phyloP scores from a whole-genome alignment of 2,797 vertebrate species.

The Gila robusta region DNA sequence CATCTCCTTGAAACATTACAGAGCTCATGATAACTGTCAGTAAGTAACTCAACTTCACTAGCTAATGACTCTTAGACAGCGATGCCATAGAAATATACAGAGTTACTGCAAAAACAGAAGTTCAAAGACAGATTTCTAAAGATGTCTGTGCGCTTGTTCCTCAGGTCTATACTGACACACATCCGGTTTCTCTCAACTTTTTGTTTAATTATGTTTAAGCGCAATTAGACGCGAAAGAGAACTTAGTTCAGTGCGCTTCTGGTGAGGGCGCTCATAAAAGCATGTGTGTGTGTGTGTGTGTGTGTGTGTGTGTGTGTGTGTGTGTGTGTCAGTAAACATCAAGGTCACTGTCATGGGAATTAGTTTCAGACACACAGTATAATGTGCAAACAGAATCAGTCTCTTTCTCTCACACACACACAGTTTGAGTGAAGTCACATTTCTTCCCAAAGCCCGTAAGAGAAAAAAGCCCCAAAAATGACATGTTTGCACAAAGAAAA shows the following conservation, averaged over 20 bases:
- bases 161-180: background rate
- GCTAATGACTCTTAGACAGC: too few relatives aligned
- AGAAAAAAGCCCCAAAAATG: background rate
- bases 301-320: too few relatives aligned
- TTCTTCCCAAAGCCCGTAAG: background rate
- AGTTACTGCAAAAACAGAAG: too few relatives aligned
- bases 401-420: background rate
- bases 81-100: too few relatives aligned
- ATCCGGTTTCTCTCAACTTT: background rate
- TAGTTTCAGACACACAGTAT: background rate
- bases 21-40: too few relatives aligned
- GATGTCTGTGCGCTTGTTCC: too few relatives aligned
- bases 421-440: background rate
- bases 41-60: too few relatives aligned
- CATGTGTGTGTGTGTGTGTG: too few relatives aligned
- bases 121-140: too few relatives aligned
- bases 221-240: background rate
- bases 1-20: too few relatives aligned
- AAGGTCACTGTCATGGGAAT: background rate
- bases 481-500: slow-evolving; percentile 1
- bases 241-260: background rate
- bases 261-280: background rate
- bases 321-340: background rate
- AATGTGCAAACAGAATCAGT: background rate
- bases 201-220: background rate